phyloP scores from a whole-genome alignment of 1,140 invertebrate genomes.

The Drosophila arawakana region DNA sequence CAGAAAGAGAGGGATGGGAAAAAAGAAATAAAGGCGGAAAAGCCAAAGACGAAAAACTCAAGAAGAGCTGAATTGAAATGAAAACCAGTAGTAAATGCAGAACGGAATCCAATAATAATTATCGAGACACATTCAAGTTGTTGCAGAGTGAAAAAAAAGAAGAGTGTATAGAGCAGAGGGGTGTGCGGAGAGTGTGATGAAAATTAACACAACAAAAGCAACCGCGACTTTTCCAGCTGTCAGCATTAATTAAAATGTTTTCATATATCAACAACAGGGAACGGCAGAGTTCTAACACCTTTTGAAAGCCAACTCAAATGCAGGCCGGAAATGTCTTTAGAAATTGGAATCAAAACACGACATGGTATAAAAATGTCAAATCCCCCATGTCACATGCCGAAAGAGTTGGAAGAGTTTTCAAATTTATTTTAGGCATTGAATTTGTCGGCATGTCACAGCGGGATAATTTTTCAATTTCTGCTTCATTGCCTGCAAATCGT shows the following conservation, averaged over 20 bases:
- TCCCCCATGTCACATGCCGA: conserved; percentile 3
- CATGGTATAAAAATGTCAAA: conserved; percentile 75
- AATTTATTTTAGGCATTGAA: conserved; percentile 63
- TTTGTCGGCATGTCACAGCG: conserved; percentile 45
- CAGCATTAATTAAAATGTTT: conserved; percentile 82
- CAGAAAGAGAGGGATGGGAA: neutral
- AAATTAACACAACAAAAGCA: conserved; percentile 80
- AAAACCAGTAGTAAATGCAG: conserved; percentile 57
- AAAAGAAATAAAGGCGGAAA: conserved; percentile 22
- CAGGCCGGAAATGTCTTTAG: conserved; percentile 67
- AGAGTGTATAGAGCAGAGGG: neutral
- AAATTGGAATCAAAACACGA: conserved; percentile 68
- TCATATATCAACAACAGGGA: conserved; percentile 61
- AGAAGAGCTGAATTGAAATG: conserved; percentile 17
- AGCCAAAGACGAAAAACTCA: conserved; percentile 30
- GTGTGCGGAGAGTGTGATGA: conserved; percentile 17
- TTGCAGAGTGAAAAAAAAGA: neutral
- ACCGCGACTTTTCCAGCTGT: conserved; percentile 78
- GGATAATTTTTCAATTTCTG: conserved; percentile 44
- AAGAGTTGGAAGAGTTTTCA: conserved; percentile 30
- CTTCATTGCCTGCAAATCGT: conserved; percentile 8
- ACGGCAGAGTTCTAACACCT: conserved; percentile 73
- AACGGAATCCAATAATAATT: conserved; percentile 77
- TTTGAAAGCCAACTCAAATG: conserved; percentile 15
- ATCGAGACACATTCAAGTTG: conserved; percentile 45